Evolutionary conservation across 2,888 invertebrate species (phyloP), one percentile per base, ranked within the genome.

Genomic region (Vesta saturnalis): DNA sequence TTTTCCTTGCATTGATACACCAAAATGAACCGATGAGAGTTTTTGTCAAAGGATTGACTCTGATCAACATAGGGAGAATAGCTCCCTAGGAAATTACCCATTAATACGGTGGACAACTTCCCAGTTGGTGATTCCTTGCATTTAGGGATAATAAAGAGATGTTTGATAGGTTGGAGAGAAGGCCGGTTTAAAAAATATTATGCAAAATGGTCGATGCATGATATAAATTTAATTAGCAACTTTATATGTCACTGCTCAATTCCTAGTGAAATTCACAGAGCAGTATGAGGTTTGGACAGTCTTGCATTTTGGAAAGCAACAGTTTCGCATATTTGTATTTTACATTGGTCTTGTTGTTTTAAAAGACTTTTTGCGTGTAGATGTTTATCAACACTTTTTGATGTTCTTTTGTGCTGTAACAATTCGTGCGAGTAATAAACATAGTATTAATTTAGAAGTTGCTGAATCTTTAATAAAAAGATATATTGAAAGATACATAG

Each of bases 221-320:
- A 23, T 23, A 23, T 8, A 23, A 23, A 23, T 23, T 3, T 5
- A 23, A 23, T 23, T 23, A 23, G 23, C 23, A 23, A 23, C 23
- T 23, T 23, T 23, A 8, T 3, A 23, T 23, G 23, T 8, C 8
- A 43, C 43, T 43, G 55, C 43, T 60, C 39, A 67, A 71, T 64
- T 57, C 73, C 73, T 23, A 43, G 30, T 22, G 72, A 73, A 59
- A 66, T 73, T 19, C 72, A 74, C 39, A 52, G 69, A 47, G 39
- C 67, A 39, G 64, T 74, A 58, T 69, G 74, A 64, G 62, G 61
- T 22, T 35, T 74, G 14, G 68, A 72, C 57, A 65, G 58, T 59
- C 58, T 74, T 46, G 68, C 69, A 60, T 68, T 62, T 67, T 74
- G 73, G 73, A 74, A 74, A 72, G 76, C 71, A 18, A 43, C 68